A percentile compares a stretch with the other conserved stretches of the same genome.
Evolutionary conservation across 2,888 invertebrate genomes (phyloP).

Genomic region (Drosophila aldrichi): DNA sequence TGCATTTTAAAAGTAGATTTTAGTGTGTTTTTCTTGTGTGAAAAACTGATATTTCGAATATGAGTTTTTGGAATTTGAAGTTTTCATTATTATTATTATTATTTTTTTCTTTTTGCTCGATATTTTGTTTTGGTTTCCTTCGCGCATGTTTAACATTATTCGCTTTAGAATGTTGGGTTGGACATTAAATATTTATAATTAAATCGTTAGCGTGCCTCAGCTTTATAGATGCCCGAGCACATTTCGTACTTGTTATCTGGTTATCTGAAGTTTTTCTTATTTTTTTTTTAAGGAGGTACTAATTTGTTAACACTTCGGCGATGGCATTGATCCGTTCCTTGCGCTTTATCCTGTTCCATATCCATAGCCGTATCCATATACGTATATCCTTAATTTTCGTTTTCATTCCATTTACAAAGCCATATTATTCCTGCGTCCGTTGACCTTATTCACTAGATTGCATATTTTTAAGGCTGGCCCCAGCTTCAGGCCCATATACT

Average conservation of each 20-base stretch:
- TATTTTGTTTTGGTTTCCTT: slow-evolving; percentile 42
- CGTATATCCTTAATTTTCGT: background rate
- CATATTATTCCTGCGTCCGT: slow-evolving; percentile 84
- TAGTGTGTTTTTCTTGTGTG: slow-evolving; percentile 38
- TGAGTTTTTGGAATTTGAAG: slow-evolving; percentile 55
- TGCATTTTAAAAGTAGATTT: slow-evolving; percentile 40
- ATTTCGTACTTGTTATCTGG: slow-evolving; percentile 29
- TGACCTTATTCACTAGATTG: slow-evolving; percentile 90
- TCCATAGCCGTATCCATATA: slow-evolving; percentile 11
- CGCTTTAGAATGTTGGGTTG: slow-evolving; percentile 58
- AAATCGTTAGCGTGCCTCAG: slow-evolving; percentile 29
- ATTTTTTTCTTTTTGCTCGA: slow-evolving; percentile 33
- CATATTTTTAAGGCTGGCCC: slow-evolving; percentile 99
- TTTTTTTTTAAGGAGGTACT: slow-evolving; percentile 71
- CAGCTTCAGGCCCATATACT: slow-evolving; percentile 98
- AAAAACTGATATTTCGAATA: slow-evolving; percentile 69
- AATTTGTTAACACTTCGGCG: slow-evolving; percentile 74
- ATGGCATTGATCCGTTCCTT: slow-evolving; percentile 15
- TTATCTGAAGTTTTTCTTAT: slow-evolving; percentile 25
- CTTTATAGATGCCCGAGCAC: slow-evolving; percentile 38
- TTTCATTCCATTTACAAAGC: slow-evolving; percentile 81
- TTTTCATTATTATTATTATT: slow-evolving; percentile 18
- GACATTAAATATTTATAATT: slow-evolving; percentile 33
- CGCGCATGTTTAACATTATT: slow-evolving; percentile 68
- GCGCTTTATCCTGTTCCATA: slow-evolving; percentile 19